Percentiles rank a stretch among this genome's conserved stretches.
phyloP scores from a whole-genome alignment of 2,797 vertebrate species.

The Tamandua tetradactyla region DNA sequence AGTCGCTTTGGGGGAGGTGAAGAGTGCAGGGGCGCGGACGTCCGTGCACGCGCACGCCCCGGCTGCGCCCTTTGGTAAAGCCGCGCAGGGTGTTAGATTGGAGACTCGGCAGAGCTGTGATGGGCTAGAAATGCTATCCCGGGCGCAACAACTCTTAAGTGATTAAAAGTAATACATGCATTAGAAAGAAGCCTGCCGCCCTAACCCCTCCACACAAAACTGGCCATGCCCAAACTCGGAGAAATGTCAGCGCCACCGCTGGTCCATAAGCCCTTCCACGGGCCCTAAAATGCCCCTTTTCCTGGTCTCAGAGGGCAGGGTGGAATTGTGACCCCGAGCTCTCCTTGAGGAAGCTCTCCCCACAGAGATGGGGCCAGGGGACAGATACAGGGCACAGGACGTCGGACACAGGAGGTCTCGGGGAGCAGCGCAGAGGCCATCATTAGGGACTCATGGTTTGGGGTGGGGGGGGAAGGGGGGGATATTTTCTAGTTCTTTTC shows the following conservation, averaged over 20 bases:
- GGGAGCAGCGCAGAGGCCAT: background rate
- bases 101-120: background rate
- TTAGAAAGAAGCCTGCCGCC: background rate
- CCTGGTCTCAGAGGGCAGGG: too few species aligned
- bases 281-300: background rate
- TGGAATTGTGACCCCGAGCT: too few species aligned
- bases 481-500: background rate
- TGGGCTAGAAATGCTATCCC: rapidly evolving
- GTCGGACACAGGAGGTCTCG: background rate
- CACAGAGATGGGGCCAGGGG: background rate
- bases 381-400: too few species aligned
- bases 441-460: background rate
- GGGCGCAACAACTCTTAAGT: rapidly evolving
- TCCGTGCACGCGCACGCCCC: background rate
- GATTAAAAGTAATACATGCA: too few species aligned
- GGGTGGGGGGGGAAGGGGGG: background rate
- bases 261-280: background rate
- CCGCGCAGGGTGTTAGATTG: background rate
- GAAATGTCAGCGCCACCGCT: too few species aligned
- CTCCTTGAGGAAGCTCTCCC: background rate
- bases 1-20: background rate
- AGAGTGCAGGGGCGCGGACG: background rate
- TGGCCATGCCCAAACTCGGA: too few species aligned
- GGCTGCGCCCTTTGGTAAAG: too few species aligned
- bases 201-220: background rate